Conservation (phyloP, 37 sponge, comb jelly and placozoan species). For the Hexactinellida sp. region DNA sequence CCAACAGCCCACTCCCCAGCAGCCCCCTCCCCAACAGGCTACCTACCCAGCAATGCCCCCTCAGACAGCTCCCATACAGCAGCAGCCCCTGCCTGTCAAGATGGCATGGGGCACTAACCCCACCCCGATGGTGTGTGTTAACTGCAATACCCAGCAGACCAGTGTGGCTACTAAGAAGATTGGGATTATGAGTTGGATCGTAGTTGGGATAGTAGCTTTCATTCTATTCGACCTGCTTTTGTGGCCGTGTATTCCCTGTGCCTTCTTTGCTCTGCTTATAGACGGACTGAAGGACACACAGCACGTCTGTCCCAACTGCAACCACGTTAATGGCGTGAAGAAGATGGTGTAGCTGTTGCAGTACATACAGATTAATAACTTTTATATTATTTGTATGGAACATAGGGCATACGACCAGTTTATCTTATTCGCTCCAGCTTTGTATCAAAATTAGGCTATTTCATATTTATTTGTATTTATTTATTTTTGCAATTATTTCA, state of each 20-base stretch:
- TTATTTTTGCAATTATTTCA: too few relatives aligned
- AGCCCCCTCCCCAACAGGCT: neutral
- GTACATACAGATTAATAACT: too few relatives aligned
- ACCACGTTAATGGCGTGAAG: neutral
- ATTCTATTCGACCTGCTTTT: neutral
- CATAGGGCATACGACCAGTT: too few relatives aligned
- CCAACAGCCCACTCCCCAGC: neutral
- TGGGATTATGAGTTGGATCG: neutral
- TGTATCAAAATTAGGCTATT: too few relatives aligned
- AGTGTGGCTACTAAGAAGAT: neutral
- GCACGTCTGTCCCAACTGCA: conserved; percentile 7
- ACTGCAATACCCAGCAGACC: neutral
- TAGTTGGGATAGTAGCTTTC: neutral
- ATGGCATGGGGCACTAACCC: neutral
- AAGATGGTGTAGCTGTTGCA: neutral
- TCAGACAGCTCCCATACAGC: neutral
- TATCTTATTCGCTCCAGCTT: too few relatives aligned
- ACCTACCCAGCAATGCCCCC: neutral
- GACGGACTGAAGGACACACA: conserved; percentile 10
- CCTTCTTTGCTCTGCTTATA: neutral
- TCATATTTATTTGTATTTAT: too few relatives aligned
- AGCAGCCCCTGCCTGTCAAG: conserved; percentile 4
- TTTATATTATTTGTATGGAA: too few relatives aligned
- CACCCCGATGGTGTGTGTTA: neutral
- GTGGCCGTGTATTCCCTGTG: conserved; percentile 5